Evolutionary conservation across 2,888 invertebrate species (phyloP), one percentile per base, ranked within the genome.

Genomic region (Diadromus collaris): DNA sequence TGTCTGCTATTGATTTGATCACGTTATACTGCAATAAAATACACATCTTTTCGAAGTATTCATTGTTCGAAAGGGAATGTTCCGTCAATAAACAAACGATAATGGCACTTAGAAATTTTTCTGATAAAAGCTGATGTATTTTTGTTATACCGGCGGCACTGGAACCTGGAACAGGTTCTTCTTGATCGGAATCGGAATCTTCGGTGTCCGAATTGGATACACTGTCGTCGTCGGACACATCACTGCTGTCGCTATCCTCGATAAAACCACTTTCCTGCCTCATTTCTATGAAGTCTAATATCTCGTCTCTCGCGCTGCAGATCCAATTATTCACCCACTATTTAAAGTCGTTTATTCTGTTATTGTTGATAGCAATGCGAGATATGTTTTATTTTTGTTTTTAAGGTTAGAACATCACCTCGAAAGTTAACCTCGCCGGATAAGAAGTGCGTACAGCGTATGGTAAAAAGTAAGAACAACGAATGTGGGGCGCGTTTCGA

Each of bases 171-270:
- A 9, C 54, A 9, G 34, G 27, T n/a, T 60, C 61, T 32, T 73
- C 58, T 9, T 79, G 72, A 32, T 73, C 72, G 16, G 70, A 63
- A 58, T 80, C 80, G 6, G 82, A 80, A 27, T 79, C 79, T 3
- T 80, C 76, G 1, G 76, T 70, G 24, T 80, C 79, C 2, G 65
- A 63, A 16, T 74, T 38, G 10, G 41, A 73, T 46, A 70, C 67
- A 64, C 77, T 80, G 4, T 76, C 78, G 54, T 80, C 80, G 10
- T 80, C 80, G 6, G 67, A 76, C 32, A 38, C 51, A 46, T 76
- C 78, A 38, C 73, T 79, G 72, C 64, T 70, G 38, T 82, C 80
- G 46, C 72, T 76, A 7, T 54, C 73, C 13, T 76, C 72, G 19
- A 63, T 32, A 16, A 72, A 71, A 19, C 58, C 63, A 7, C 41